These are phyloP conservation scores for Poecilia velifera DNA, from an alignment of 2,797 vertebrate species.

Conservation along the genomic window DNA sequence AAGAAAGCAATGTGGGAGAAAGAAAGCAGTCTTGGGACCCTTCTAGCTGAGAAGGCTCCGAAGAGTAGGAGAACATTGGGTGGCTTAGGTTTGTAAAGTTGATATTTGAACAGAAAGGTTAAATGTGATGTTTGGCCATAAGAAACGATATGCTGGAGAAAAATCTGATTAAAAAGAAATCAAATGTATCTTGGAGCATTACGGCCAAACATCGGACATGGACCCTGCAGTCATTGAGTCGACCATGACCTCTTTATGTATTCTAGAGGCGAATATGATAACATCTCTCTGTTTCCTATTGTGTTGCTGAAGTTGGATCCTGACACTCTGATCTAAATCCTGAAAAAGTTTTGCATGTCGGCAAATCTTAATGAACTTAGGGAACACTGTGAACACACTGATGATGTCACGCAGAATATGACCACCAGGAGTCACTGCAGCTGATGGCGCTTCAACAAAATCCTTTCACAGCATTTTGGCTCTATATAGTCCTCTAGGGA, in stretches of 20 bases:
- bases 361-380: not conserved
- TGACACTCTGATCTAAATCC: not conserved
- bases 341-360: no score
- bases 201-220: not conserved
- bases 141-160: not conserved
- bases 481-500: no score
- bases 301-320: not conserved
- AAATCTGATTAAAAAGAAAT: not conserved
- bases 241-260: not conserved
- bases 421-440: not conserved
- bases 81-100: not conserved
- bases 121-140: not conserved
- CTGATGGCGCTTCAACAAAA: not conserved
- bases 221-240: not conserved
- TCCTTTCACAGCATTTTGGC: not conserved
- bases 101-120: not conserved
- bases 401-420: not conserved
- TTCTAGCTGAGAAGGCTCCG: not conserved
- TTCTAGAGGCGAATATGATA: not conserved
- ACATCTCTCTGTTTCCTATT: not conserved
- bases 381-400: not conserved
- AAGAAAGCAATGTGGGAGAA: not conserved
- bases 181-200: not conserved
- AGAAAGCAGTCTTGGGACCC: no score
- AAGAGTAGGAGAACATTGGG: not conserved